Evolutionary conservation across 2,888 invertebrate genomes (phyloP).

Genomic region (Anodontia alba): DNA sequence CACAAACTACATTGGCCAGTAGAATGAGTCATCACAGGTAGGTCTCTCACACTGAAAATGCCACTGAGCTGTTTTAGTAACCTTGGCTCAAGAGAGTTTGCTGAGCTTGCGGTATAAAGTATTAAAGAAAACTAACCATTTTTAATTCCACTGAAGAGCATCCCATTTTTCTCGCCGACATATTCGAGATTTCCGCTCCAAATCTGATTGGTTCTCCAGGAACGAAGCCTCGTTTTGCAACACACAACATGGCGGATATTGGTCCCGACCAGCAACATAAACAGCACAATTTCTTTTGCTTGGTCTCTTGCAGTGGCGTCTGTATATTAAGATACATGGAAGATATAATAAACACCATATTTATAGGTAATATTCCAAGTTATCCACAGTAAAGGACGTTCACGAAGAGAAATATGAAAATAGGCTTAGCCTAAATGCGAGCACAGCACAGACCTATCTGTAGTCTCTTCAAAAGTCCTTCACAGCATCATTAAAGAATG

Average conservation of each 20-base stretch:
- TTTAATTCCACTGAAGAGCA: slow-evolving; percentile 94
- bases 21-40: too few relatives aligned
- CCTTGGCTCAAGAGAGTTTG: too few relatives aligned
- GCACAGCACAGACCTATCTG: too few relatives aligned
- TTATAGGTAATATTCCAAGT: background rate
- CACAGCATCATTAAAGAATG: too few relatives aligned
- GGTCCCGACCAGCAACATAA: slow-evolving; percentile 89
- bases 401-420: too few relatives aligned
- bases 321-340: slow-evolving; percentile 35
- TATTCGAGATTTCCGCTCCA: slow-evolving; percentile 93
- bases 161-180: slow-evolving; percentile 94
- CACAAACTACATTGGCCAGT: too few relatives aligned
- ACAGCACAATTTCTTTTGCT: slow-evolving; percentile 88
- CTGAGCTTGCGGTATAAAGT: too few relatives aligned
- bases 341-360: background rate
- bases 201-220: slow-evolving; percentile 96
- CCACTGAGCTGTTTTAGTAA: too few relatives aligned
- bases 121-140: slow-evolving; percentile 88
- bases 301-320: slow-evolving; percentile 88
- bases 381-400: background rate
- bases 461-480: too few relatives aligned
- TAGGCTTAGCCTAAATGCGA: too few relatives aligned
- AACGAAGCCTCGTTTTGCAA: slow-evolving; percentile 97
- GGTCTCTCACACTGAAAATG: too few relatives aligned
- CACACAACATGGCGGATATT: slow-evolving; percentile 92